Evolutionary conservation across 2,113 vertebrate species (phyloP).

Genomic region (Sporophila hypoxantha): DNA sequence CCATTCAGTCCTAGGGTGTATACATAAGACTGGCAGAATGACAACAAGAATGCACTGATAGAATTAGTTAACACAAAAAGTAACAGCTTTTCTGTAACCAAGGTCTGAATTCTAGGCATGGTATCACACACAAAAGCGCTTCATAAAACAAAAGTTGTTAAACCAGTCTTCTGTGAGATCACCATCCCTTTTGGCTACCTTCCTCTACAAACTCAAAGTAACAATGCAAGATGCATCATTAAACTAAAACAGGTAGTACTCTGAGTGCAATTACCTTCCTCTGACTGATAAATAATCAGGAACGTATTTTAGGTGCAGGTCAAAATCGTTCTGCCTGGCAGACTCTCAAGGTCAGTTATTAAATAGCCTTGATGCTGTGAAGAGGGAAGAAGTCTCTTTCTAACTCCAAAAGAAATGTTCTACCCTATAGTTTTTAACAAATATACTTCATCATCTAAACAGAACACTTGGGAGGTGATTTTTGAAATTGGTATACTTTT

Average conservation of each 20-base stretch:
- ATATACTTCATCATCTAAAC: not conserved
- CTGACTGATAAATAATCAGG: not conserved
- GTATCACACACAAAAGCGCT: not conserved
- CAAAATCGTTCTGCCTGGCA: not conserved
- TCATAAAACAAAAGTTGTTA: not conserved
- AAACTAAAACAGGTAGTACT: not conserved
- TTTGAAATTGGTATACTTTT: not conserved
- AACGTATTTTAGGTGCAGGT: not conserved
- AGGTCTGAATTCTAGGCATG: not conserved
- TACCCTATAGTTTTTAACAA: not conserved
- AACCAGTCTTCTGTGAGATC: not conserved
- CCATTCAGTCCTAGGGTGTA: not conserved
- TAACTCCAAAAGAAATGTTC: not conserved
- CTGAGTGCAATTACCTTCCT: not conserved
- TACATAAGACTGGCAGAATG: not conserved
- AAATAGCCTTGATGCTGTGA: not conserved
- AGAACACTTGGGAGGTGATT: not conserved
- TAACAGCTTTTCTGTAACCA: not conserved
- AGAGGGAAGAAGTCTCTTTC: not conserved
- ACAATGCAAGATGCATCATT: not conserved
- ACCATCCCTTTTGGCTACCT: not conserved
- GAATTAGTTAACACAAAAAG: not conserved
- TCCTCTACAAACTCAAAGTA: not conserved
- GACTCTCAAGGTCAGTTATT: not conserved
- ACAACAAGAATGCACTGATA: accelerated